Conservation (phyloP, 2,888 invertebrate genomes). For the Macaria liturata region DNA sequence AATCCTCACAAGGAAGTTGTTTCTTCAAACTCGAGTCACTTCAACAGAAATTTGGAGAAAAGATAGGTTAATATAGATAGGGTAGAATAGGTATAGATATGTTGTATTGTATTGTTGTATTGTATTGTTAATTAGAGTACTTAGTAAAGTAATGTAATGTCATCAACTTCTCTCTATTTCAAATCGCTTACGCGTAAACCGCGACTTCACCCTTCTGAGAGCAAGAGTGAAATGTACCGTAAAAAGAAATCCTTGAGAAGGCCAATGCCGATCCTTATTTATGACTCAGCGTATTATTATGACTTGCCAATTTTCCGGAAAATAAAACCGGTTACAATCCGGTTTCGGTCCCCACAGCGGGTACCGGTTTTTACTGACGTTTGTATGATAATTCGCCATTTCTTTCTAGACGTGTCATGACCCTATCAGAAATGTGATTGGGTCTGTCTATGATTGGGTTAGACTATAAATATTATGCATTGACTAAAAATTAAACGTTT, state of each 20-base stretch:
- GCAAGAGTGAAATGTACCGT: constrained; percentile 75
- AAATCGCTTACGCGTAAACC: too few relatives aligned
- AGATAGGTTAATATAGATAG: too few relatives aligned
- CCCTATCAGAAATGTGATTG: constrained; percentile 40
- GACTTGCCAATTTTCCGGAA: constrained; percentile 80
- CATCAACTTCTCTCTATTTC: too few relatives aligned
- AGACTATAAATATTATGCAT: too few relatives aligned
- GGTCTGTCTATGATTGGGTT: constrained; percentile 29
- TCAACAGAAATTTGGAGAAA: too few relatives aligned
- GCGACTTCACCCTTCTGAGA: constrained; percentile 34
- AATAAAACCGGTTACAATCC: constrained; percentile 71
- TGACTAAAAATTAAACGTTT: too few relatives aligned
- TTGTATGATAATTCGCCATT: constrained; percentile 61
- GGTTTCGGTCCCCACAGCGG: constrained; percentile 59
- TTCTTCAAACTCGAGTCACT: too few relatives aligned
- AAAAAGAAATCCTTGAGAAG: constrained; percentile 75
- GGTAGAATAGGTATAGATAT: too few relatives aligned
- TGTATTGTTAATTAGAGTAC: too few relatives aligned
- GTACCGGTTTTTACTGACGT: constrained; percentile 61
- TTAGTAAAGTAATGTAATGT: too few relatives aligned
- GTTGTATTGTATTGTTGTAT: too few relatives aligned
- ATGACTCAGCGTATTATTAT: constrained; percentile 80
- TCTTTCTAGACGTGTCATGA: constrained; percentile 32
- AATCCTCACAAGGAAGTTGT: too few relatives aligned
- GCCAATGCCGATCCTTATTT: constrained; percentile 79